Conservation (phyloP, 2,797 vertebrate species). For the Borostomias antarcticus region DNA sequence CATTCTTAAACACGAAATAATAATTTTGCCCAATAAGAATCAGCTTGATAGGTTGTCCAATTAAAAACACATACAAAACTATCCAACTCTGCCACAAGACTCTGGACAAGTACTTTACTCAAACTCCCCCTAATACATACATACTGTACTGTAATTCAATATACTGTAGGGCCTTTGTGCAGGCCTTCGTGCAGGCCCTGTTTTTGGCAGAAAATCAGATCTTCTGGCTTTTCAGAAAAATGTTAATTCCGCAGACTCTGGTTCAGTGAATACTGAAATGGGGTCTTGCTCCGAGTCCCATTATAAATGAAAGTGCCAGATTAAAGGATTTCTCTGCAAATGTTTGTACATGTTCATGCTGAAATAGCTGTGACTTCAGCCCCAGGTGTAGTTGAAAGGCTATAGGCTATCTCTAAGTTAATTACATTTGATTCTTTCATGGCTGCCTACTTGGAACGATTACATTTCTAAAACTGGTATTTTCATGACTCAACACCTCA, state of each 20-base stretch:
- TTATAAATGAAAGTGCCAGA: slow-evolving; percentile 18
- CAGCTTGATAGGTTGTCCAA: background rate
- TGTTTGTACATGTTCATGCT: slow-evolving; percentile 25
- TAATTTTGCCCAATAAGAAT: background rate
- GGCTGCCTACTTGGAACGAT: too few relatives aligned
- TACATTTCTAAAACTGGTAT: too few relatives aligned
- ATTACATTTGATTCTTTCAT: too few relatives aligned
- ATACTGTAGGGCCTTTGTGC: slow-evolving; percentile 1
- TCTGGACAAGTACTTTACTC: slow-evolving; percentile 16
- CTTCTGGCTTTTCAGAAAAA: slow-evolving; percentile 20
- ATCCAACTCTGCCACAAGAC: background rate
- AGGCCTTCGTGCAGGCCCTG: slow-evolving; percentile 4
- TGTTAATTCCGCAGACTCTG: slow-evolving; percentile 12
- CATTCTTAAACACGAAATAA: too few relatives aligned
- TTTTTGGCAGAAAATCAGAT: slow-evolving; percentile 12
- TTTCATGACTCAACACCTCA: too few relatives aligned
- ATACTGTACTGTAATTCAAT: slow-evolving; percentile 2
- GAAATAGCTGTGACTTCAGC: slow-evolving; percentile 5
- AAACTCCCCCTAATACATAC: slow-evolving; percentile 13
- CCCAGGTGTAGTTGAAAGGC: slow-evolving; percentile 14
- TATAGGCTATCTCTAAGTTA: background rate
- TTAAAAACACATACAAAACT: background rate
- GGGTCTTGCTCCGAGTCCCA: background rate
- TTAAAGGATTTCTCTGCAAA: slow-evolving; percentile 30
- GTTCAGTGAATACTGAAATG: slow-evolving; percentile 30